Evolutionary conservation across 37 sponge, comb jelly and placozoan species (phyloP).

Genomic region (Eunapius fragilis): DNA sequence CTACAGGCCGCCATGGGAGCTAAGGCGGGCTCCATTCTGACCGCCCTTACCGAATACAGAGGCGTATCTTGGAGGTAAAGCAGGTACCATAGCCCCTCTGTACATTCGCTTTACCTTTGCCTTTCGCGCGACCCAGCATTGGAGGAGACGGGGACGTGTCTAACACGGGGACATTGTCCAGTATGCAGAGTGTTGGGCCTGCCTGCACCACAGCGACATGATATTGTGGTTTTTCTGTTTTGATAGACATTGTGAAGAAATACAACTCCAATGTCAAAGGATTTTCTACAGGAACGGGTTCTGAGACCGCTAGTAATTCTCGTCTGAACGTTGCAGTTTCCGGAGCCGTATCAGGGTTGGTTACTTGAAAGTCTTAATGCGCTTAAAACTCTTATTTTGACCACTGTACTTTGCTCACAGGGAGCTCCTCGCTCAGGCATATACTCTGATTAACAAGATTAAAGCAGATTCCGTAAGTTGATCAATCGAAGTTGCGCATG

Average conservation of each 20-base stretch:
- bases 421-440: constrained; percentile 26
- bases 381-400: neutral
- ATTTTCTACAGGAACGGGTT: constrained; percentile 36
- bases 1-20: constrained; percentile 7
- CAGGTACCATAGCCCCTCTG: neutral
- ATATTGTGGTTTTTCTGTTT: neutral
- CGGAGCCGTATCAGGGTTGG: constrained; percentile 42
- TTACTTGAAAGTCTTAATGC: neutral
- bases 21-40: neutral
- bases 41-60: constrained; percentile 8
- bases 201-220: neutral
- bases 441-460: constrained; percentile 21
- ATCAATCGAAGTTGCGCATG: neutral
- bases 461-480: constrained; percentile 9
- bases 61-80: constrained; percentile 37
- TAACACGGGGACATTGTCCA: constrained; percentile 36
- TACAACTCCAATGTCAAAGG: constrained; percentile 46
- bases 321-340: constrained; percentile 33
- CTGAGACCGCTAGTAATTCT: constrained; percentile 13
- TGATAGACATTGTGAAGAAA: constrained; percentile 46
- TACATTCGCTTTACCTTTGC: neutral
- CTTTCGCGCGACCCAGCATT: constrained; percentile 16
- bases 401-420: neutral
- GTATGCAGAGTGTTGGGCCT: neutral
- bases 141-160: constrained; percentile 49